Evolutionary conservation across 1,140 invertebrate species (phyloP), one percentile per base, ranked within the genome.

Genomic region (Tenebrio molitor): DNA sequence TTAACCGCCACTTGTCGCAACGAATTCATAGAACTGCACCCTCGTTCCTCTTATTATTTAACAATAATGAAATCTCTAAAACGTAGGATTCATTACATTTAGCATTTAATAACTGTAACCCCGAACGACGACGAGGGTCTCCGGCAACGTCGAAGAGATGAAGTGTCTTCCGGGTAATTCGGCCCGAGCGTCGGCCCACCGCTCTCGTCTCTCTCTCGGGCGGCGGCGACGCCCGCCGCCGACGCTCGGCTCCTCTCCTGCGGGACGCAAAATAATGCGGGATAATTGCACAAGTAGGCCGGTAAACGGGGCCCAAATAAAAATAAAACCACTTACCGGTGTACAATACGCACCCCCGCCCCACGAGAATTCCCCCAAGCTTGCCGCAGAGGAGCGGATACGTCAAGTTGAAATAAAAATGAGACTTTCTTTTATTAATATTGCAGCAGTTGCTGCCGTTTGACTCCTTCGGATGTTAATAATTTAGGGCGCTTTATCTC

Each of bases 81-180:
- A 58, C 12, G 50, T 15, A 29, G 50, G 50, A 58, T 58, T 58
- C 50, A 58, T 58, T 58, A 58, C 50, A 29, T 58, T 58, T 15
- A 58, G 50, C 50, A 58, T 58, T 58, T 58, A 58, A 58, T 58
- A 58, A 58, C 50, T 58, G 50, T 58, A 58, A 58, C 50, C 50
- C 50, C 21, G 21, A 58, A 58, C 50, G 50, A 58, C 50, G 50
- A 58, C 50, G 23, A 58, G 50, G 23, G 50, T 58, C 50, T 58
- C 50, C 8, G 50, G 15, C 21, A 29, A 58, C 50, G 50, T 58
- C 50, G 50, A 58, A 58, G 50, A 58, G 50, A 58, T 58, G 50
- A 58, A 58, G 50, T 19, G 50, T 12, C 19, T 58, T n/a, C 12
- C 50, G 50, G 21, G 29, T 58, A 1, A 58, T 58, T 58, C 19